Evolutionary conservation across 2,888 invertebrate species (phyloP), one percentile per base, ranked within the genome.

Genomic region (Cryptops parisi): DNA sequence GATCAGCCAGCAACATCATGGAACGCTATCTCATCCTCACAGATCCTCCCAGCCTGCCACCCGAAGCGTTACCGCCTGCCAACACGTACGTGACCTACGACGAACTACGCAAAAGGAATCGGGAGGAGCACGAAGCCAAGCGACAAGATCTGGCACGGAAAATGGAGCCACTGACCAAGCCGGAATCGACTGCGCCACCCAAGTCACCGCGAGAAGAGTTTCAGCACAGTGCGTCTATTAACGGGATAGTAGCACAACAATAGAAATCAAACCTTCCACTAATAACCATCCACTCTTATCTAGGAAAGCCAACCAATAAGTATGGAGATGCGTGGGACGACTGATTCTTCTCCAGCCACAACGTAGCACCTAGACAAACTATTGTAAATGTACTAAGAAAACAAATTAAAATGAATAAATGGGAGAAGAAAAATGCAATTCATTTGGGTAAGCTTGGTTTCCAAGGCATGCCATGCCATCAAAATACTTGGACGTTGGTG

Each of bases 71-170:
- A 33, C 33, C 6, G 15, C 33, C 33, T 9, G 9, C 33, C 33
- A 6, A 33, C 6, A 33, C 33, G 6, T 33, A 9, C 15, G 33
- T 33, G 15, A 75, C 79, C 0, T 85, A 85, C 63, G 84, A 84
- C 38, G 84, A 84, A 60, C 67, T 85, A 55, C 75, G 85, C 21
- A 76, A 74, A 48, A 74, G 73, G 63, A 84, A 86, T 69, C 72
- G 85, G 47, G 79, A 54, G 15, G 54, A 54, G 48, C 52, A 54
- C n/a, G 52, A 52, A 23, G 40, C 21, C 22, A 50, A 47, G 26
- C 33, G 46, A 79, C n/a, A 33, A 26, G 48, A 45, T 27, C n/a
- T 33, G 6, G 33, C 21, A 40, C 39, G 21, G 23, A 27, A 40
- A n/a, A 47, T 19, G 17, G 49, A 40, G 12, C 52, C 33, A 25